Base-by-base conservation (phyloP, 2,888 invertebrate species). In the Ophioninae sp. region DNA sequence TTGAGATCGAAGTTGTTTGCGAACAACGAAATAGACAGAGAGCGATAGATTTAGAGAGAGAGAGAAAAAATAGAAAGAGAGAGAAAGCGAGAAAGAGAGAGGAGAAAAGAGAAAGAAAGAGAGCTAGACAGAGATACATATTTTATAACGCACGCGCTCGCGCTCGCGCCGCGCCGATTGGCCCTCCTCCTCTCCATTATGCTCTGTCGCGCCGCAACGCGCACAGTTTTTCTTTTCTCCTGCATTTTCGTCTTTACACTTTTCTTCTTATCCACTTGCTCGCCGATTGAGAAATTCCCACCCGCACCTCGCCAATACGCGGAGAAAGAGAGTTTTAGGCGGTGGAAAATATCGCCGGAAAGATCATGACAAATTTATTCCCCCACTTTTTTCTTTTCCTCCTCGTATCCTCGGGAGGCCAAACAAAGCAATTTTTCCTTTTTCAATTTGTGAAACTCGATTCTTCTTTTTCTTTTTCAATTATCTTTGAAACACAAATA, bases 151-250 rank as follows among this genome's bases (percentile, higher is more conserved):
- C 67, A 64, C 84, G 85, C 84, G 80, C 85, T 44, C 85, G 87
- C 87, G 85, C 87, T 70, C 79, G 79, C 79, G 79, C 79, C 79
- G 79, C 79, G 79, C 79, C n/a, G 50, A 61, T 83, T 83, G 79
- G 84, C 81, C 84, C 85, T 81, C 86, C 83, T 80, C 81, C 68
- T 82, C 73, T 65, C 68, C 39, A 50, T 70, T 44, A 21, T 76
- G 74, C 64, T 56, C 44, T 72, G 62, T 59, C 72, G 73, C 88
- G 89, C 89, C 89, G 89, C 90, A 89, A 90, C 88, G 91, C 90
- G 74, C 83, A 70, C 75, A 78, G 62, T 68, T 68, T 50, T 68
- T 69, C 61, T 21, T 79, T 57, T 61, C 21, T 41, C 17, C 65
- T 13, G 10, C n/a, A 20, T 64, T 20, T 72, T 72, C 64, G 44